Evolutionary conservation across 2,797 vertebrate genomes (phyloP), one percentile per base, ranked within the genome.

Genomic region (Spea hammondii): DNA sequence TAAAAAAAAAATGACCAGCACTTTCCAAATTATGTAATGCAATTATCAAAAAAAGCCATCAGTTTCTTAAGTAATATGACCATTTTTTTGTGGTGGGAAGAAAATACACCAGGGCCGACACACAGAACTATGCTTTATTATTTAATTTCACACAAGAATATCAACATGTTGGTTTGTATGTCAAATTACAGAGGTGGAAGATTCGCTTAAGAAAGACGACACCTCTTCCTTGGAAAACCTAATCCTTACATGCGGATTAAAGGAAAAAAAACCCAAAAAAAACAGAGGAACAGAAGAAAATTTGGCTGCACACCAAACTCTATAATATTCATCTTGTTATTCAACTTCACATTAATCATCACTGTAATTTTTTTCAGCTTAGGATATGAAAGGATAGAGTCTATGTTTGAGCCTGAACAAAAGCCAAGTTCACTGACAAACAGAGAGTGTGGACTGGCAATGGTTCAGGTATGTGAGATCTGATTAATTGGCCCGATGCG

Each of bases 311-410:
- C 32, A 49, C 80, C 80, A 82, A 74, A 78, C 62, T 65, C 80
- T 82, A 55, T 74, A 78, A 67, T 74, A 82, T 77, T 82, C 75
- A 82, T 82, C 71, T 77, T 82, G 75, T 77, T 82, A 82, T 82
- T 82, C 75, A 77, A 55, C 75, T 82, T 78, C 75, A 73, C 80
- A 82, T 82, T 82, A 82, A 82, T 82, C 80, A 82, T 82, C 80
- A 78, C 80, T 70, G 80, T 78, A 76, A 82, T 83, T 71, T 51
- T 64, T 70, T 6, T 68, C 69, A 51, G 13, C 65, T 79, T 51
- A 82, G 86, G 84, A 87, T 85, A 53, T 74, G 76, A 69, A 85
- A 86, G 76, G 82, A 82, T 79, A 89, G 90, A 85, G 82, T 76
- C 53, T 66, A 84, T 78, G 72, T 81, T 73, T 86, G 86, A 85